Base-by-base conservation (phyloP, 2,888 invertebrate genomes). In the Chrysomela aeneicollis region DNA sequence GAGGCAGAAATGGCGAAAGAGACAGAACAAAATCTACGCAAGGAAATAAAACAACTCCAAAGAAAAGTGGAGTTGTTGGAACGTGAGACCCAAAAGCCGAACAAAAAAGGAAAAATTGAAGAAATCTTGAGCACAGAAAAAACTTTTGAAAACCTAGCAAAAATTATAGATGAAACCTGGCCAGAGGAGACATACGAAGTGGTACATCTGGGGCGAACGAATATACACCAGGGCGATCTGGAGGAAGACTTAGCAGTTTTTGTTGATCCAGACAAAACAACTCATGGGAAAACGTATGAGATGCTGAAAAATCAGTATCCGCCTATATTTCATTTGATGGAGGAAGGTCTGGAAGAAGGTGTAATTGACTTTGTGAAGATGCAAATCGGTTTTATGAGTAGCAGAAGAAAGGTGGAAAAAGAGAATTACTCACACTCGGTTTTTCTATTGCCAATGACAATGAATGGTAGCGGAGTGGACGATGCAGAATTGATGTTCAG, bases 391-490 rank as follows among this genome's bases (percentile, higher is more conserved):
- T 51, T 22, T 26, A 51, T 3, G 22, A 51, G 51, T 15, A 51
- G 51, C 22, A 51, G 51, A n/a, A 51, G 5, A 22, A 21, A 22
- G 8, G 26, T n/a, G 15, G 51, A 10, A 51, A 15, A 21, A 1
- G 22, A 51, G 1, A 21, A 51, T 1, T 51, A 51, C 22, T 8
- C 51, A 51, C 51, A 51, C 4, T 51, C 22, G 1, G 22, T 51
- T 10, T 51, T 51, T n/a, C 21, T 51, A 21, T n/a, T 51, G 51
- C 51, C 51, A 22, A 51, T 51, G 21, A 22, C 21, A 22, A 51
- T 51, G 51, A 10, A 17, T 17, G 51, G 37, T n/a, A 15, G 59
- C 2, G 37, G 35, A 0, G 32, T 59, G 18, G 59, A 51, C 17
- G 51, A 59, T 21, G 21, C 51, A 8, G 35, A 50, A 12, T 8